A percentile compares a stretch with the other conserved stretches of the same genome.
Conservation (phyloP, 2,888 invertebrate species). For the Tetragonisca angustula region DNA sequence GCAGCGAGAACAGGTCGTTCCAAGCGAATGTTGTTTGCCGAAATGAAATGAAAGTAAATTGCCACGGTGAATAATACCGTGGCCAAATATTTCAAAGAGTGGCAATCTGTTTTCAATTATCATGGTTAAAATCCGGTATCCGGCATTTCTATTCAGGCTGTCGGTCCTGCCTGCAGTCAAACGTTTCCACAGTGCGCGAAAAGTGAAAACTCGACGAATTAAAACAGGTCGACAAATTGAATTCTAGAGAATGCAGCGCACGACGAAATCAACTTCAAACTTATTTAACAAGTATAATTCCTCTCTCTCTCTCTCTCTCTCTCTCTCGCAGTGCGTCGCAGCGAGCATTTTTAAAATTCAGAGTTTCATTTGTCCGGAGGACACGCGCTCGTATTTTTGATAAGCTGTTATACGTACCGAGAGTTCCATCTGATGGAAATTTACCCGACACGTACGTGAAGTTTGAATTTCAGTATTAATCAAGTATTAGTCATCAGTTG, state of each 20-base stretch:
- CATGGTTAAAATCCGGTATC: background rate
- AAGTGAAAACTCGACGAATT: background rate
- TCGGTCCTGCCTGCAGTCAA: background rate
- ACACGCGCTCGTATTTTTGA: background rate
- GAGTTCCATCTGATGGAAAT: background rate
- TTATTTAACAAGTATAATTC: background rate
- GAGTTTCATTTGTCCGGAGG: background rate
- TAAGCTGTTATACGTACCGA: background rate
- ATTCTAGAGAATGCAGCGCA: background rate
- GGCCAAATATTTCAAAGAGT: background rate
- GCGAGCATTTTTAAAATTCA: background rate
- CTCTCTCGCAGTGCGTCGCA: too few relatives aligned
- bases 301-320: too few relatives aligned
- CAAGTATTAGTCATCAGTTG: too few relatives aligned
- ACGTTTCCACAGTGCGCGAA: background rate
- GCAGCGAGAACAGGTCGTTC: too few relatives aligned
- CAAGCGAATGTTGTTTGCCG: too few relatives aligned
- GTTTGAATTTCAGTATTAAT: too few relatives aligned
- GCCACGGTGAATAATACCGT: background rate
- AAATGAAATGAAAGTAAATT: background rate
- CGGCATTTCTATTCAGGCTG: background rate
- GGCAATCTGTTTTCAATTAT: background rate
- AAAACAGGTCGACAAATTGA: background rate
- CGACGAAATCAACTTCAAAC: background rate
- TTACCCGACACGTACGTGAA: too few relatives aligned